phyloP scores from a whole-genome alignment of 1,140 invertebrate species.

The Galendromus occidentalis region DNA sequence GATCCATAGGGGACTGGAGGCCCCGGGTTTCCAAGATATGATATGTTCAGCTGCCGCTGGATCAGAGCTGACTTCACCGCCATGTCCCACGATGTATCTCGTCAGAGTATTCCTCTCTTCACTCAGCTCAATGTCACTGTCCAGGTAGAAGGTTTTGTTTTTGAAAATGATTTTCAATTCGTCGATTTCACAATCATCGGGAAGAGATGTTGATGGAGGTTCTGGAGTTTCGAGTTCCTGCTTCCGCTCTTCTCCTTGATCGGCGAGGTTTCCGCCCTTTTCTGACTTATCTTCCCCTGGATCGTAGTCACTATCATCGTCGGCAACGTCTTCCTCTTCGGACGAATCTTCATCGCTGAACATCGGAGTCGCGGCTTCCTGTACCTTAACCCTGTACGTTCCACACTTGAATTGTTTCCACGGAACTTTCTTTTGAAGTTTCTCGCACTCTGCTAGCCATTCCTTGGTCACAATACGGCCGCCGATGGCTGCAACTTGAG shows the following conservation, averaged over 20 bases:
- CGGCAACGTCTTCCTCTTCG: background rate
- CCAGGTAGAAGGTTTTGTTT: background rate
- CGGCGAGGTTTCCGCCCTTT: background rate
- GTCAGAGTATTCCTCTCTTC: background rate
- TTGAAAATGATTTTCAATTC: background rate
- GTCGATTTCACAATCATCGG: background rate
- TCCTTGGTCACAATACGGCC: constrained; percentile 48
- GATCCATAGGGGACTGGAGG: background rate
- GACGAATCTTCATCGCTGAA: background rate
- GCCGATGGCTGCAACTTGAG: constrained; percentile 41
- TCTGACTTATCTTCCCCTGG: background rate
- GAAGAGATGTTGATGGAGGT: too few relatives aligned
- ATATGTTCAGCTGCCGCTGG: background rate
- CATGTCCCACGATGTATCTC: background rate
- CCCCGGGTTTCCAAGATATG: background rate
- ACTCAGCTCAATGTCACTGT: background rate
- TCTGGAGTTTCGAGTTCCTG: background rate
- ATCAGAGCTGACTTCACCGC: background rate
- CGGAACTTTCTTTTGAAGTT: constrained; percentile 39
- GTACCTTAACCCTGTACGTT: background rate
- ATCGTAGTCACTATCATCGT: background rate
- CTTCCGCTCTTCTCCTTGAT: background rate
- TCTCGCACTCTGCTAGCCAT: constrained; percentile 51
- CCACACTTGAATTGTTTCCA: constrained; percentile 39
- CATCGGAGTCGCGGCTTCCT: background rate